These are phyloP conservation scores for Eubasilissa regina DNA, from an alignment of 1,140 invertebrate genomes.

Conservation along the genomic window DNA sequence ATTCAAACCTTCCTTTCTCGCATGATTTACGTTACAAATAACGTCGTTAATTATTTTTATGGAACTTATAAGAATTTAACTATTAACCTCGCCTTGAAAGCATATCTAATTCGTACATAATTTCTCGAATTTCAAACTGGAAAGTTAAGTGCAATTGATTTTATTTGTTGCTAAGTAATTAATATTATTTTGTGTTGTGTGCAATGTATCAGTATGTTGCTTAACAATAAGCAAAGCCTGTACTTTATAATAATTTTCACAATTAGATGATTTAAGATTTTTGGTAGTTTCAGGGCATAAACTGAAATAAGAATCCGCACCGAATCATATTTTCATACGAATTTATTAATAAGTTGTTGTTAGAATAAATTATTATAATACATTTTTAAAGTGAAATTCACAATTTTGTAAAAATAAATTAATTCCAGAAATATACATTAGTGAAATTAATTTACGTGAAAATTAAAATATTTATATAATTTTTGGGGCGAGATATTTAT, in stretches of 20 bases:
- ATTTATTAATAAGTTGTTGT: constrained; percentile 48
- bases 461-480: background rate
- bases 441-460: constrained; percentile 13
- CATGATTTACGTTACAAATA: too few relatives aligned
- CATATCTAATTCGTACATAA: too few relatives aligned
- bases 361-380: constrained; percentile 48
- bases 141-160: too few relatives aligned
- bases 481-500: too few relatives aligned
- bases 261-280: too few relatives aligned
- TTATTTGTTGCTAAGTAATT: too few relatives aligned
- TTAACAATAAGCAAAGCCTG: background rate
- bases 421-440: constrained; percentile 9
- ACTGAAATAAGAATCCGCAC: background rate
- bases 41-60: too few relatives aligned
- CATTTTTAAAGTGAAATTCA: constrained; percentile 25
- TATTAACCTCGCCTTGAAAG: too few relatives aligned
- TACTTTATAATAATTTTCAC: too few relatives aligned
- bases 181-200: background rate
- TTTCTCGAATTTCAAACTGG: too few relatives aligned
- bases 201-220: background rate
- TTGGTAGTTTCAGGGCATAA: background rate
- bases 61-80: too few relatives aligned
- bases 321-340: constrained; percentile 32
- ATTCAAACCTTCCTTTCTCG: too few relatives aligned
- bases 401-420: constrained; percentile 37